These are phyloP conservation scores for Rhagonycha fulva DNA, from an alignment of 2,888 invertebrate species.

Conservation along the genomic window DNA sequence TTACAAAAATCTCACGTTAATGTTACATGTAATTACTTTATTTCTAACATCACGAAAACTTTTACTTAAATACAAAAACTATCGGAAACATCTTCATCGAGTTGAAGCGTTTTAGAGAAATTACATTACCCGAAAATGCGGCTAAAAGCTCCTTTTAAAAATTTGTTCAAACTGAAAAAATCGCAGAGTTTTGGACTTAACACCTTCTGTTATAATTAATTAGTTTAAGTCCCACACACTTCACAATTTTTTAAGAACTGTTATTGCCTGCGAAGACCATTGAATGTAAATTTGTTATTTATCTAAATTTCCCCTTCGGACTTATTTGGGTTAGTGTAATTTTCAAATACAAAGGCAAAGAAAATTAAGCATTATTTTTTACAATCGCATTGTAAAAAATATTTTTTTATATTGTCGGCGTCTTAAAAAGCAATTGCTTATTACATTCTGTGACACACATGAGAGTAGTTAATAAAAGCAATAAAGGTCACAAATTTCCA, in stretches of 20 bases:
- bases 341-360: background rate
- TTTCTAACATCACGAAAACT: background rate
- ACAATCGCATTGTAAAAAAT: background rate
- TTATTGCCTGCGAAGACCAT: background rate
- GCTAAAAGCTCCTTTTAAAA: background rate
- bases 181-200: background rate
- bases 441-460: background rate
- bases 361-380: background rate
- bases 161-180: background rate
- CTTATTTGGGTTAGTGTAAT: background rate
- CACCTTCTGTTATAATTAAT: background rate
- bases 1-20: background rate
- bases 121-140: background rate
- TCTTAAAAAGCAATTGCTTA: background rate
- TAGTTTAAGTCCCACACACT: background rate
- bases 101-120: background rate
- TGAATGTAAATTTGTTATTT: background rate
- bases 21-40: conserved; percentile 1
- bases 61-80: background rate
- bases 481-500: conserved; percentile 8
- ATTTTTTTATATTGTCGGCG: background rate
- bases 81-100: background rate
- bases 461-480: background rate
- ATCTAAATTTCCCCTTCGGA: background rate
- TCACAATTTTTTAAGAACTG: background rate